Evolutionary conservation across 2,888 invertebrate species (phyloP).

Genomic region (Sepiola atlantica): DNA sequence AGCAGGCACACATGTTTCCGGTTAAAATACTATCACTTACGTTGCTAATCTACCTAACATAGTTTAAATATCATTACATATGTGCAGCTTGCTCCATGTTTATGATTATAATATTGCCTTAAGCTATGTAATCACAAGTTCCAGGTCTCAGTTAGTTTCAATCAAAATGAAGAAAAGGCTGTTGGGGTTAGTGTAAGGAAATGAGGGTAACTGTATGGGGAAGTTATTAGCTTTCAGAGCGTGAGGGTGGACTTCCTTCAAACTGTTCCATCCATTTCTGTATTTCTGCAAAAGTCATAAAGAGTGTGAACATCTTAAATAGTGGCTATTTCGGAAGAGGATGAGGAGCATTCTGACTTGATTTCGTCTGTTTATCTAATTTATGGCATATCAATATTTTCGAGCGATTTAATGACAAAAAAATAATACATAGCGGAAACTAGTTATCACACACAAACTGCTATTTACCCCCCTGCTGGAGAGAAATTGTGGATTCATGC

Average conservation of each 20-base stretch:
- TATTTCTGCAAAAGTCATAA: background rate
- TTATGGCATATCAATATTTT: too few species aligned
- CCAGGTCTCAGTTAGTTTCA: slow-evolving; percentile 9
- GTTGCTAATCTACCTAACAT: slow-evolving; percentile 32
- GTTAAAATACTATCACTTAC: slow-evolving; percentile 32
- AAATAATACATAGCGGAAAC: too few species aligned
- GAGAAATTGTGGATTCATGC: too few species aligned
- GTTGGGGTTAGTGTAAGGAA: background rate
- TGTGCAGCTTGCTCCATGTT: slow-evolving; percentile 6
- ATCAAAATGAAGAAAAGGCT: slow-evolving; percentile 1
- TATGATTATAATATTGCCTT: slow-evolving; percentile 32
- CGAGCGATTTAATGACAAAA: too few species aligned
- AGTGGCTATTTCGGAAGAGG: background rate
- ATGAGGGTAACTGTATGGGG: background rate
- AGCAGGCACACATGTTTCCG: slow-evolving; percentile 32
- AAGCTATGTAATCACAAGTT: slow-evolving; percentile 20
- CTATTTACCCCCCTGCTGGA: too few species aligned
- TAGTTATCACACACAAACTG: too few species aligned
- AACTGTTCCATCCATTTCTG: background rate
- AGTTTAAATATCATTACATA: slow-evolving; percentile 32
- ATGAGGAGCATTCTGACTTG: background rate
- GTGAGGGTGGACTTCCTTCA: background rate
- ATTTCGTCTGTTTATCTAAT: background rate
- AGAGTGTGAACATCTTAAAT: background rate
- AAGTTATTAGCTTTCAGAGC: background rate